Base-by-base conservation (phyloP, 2,888 invertebrate species). In the Glaucopsyche alexis region DNA sequence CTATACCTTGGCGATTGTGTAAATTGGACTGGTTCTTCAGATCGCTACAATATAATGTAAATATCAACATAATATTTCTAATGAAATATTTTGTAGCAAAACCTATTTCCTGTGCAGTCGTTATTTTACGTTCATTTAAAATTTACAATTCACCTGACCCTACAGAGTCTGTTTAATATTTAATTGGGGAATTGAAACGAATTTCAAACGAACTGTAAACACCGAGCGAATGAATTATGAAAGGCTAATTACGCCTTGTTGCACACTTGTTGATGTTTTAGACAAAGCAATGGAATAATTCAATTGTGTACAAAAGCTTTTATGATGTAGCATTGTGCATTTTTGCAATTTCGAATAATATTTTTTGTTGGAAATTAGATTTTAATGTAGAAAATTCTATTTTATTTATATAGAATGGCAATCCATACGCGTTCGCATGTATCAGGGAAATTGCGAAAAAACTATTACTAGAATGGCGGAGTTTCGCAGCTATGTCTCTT, bases 221-320 rank as follows among this genome's bases (percentile, higher is more conserved):
- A 11, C n/a, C 9, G 19, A 16, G 55, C 55, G 42, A 66, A 66
- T 66, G 66, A 42, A 66, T 66, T 66, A 66, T 66, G 42, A 16
- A 66, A 66, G 9, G 66, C 66, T 42, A 66, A 42, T 66, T 66
- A 66, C 66, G 29, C 13, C 60, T 13, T 29, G 66, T 66, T 66
- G 66, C 66, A 66, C 42, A 66, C 66, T 42, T 42, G 66, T 7
- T 66, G 66, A 66, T 42, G 40, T 66, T 66, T 60, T 60, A 60
- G 60, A 60, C 65, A 42, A 66, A 42, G 65, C n/a, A 65, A 65
- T 65, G 40, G 40, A 65, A 65, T 65, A 40, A 65, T 38, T 65
- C 0, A 65, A 40, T 40, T 14, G 3, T 65, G 40, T 65, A 19
- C 9, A 55, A 47, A 29, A 19, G 55, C 55, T 19, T 16, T 19